Evolutionary conservation across 1,140 invertebrate species (phyloP), one percentile per base, ranked within the genome.

Genomic region (Orussus abietinus): DNA sequence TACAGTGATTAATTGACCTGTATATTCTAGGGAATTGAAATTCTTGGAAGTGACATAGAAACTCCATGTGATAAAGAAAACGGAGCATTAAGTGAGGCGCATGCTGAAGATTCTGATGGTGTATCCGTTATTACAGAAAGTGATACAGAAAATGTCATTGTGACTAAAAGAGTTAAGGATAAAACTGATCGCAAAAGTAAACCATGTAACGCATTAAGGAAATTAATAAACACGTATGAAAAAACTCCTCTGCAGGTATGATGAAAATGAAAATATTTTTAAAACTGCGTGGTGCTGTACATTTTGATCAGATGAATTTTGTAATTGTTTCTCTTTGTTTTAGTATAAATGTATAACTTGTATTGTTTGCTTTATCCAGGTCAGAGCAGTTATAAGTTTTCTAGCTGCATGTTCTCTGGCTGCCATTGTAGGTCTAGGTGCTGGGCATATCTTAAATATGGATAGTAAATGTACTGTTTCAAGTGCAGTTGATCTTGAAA

Each of bases 71-170:
- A n/a, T n/a, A n/a, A n/a, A n/a, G n/a, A n/a, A n/a, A n/a, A n/a
- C n/a, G n/a, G n/a, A n/a, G n/a, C n/a, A n/a, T n/a, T n/a, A n/a
- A n/a, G n/a, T n/a, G 34, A 36, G 12, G 21, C 17, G 21, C 5
- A 5, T 15, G 18, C 4, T 12, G 34, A 36, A 17, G 34, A 36
- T 20, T 36, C 34, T 10, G 34, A 36, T 10, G 34, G 18, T 7
- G 21, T 36, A 36, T 36, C 34, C 9, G 18, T 36, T 7, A 36
- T 36, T 15, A 36, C 34, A 10, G 34, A 36, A 10, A 25, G 22
- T 25, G 34, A 36, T 4, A 0, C 5, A 19, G 20, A 36, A 7
- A 15, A 36, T 11, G 9, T 36, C 10, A 12, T 36, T 10, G 18
- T 17, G 5, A 20, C 5, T 9, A 36, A 36, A 18, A 20, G 21